Conservation (phyloP, 2,113 vertebrate genomes). For the Nesospiza acunhae region DNA sequence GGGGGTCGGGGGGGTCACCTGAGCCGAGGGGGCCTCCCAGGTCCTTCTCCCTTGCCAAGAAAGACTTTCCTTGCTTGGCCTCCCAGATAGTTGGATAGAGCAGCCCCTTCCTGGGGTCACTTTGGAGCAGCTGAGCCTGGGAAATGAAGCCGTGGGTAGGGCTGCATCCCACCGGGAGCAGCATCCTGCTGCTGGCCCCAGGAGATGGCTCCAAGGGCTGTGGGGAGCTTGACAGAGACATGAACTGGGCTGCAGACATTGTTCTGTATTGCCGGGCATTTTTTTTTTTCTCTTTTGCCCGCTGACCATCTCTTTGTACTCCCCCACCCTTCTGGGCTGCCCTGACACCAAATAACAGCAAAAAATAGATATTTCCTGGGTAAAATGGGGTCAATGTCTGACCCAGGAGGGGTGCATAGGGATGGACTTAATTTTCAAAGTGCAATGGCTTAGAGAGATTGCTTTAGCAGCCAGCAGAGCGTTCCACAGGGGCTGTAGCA, state of each 20-base stretch:
- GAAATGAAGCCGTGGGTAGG: not conserved
- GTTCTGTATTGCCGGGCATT: not conserved
- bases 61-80: not conserved
- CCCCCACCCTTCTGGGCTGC: not conserved
- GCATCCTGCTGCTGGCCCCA: fast-evolving
- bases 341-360: not conserved
- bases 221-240: not conserved
- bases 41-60: constrained; percentile 18
- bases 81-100: not conserved
- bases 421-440: not conserved
- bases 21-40: not conserved
- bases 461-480: not conserved
- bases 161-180: fast-evolving
- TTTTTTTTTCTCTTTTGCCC: not conserved
- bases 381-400: not conserved
- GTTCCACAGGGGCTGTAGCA: not conserved
- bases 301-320: not conserved
- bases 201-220: fast-evolving
- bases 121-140: not conserved
- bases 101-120: not conserved
- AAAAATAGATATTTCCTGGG: not conserved
- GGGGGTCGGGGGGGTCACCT: constrained; percentile 1
- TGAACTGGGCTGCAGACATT: fast-evolving
- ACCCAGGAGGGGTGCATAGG: not conserved
- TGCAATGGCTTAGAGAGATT: not conserved